A percentile compares a stretch with the other conserved stretches of the same genome.
These are phyloP conservation scores for Phalacrocorax brasilianus DNA, from an alignment of 2,113 vertebrate species.

Conservation along the genomic window DNA sequence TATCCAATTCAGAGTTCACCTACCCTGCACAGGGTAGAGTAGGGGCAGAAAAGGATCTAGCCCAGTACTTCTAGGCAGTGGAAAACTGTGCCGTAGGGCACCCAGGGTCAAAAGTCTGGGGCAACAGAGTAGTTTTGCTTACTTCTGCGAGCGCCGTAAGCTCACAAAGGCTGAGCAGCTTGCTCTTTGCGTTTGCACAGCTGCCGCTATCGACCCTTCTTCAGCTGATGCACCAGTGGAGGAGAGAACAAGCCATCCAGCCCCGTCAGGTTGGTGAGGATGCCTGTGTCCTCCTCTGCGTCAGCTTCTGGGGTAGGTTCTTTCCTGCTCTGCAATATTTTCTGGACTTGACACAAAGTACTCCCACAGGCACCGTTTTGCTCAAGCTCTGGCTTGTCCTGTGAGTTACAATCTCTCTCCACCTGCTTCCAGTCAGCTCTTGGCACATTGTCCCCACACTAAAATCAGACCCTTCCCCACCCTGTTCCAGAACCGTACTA, in stretches of 20 bases:
- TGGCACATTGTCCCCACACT: not conserved
- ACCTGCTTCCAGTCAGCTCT: not conserved
- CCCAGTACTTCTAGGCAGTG: not conserved
- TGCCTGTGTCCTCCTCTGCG: not conserved
- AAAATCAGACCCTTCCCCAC: not conserved
- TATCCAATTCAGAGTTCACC: not conserved
- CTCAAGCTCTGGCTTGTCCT: not conserved
- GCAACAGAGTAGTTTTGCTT: not conserved
- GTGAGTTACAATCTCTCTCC: not conserved
- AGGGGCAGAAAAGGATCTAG: not conserved
- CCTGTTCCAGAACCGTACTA: not conserved
- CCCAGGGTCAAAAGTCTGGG: not conserved
- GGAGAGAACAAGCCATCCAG: not conserved
- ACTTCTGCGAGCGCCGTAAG: rapidly evolving
- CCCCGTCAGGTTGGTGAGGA: not conserved
- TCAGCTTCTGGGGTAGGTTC: not conserved
- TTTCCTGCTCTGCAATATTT: not conserved
- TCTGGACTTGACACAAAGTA: not conserved
- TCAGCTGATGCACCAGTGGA: not conserved
- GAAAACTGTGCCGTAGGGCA: not conserved
- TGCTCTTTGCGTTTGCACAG: not conserved
- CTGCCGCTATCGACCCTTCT: not conserved
- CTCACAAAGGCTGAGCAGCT: not conserved
- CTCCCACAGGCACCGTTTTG: not conserved
- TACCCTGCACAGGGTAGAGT: not conserved